A percentile compares a stretch with the other conserved stretches of the same genome.
Conservation (phyloP, 2,797 vertebrate genomes). For the Pagetopsis macropterus region DNA sequence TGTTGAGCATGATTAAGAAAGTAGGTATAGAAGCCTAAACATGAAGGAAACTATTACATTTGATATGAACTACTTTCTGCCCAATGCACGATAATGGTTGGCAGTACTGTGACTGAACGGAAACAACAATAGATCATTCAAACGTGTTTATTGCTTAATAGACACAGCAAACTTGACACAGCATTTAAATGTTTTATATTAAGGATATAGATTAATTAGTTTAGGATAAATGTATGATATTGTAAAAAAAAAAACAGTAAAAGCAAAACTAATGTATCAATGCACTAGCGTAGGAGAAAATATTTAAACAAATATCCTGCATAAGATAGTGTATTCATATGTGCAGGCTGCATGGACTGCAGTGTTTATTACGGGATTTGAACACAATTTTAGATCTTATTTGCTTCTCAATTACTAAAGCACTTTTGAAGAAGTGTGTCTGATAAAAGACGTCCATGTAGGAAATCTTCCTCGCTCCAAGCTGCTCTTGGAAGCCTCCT, state of each 20-base stretch:
- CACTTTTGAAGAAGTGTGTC: slow-evolving; percentile 22
- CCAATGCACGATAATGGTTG: slow-evolving; percentile 2
- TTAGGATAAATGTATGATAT: slow-evolving; percentile 8
- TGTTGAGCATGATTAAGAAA: not conserved
- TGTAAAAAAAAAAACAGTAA: not conserved
- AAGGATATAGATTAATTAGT: slow-evolving; percentile 22
- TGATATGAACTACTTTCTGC: not conserved
- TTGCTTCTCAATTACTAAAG: not conserved
- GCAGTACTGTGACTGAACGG: slow-evolving; percentile 37
- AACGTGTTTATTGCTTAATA: slow-evolving; percentile 62
- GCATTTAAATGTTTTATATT: slow-evolving; percentile 25
- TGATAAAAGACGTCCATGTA: slow-evolving; percentile 29
- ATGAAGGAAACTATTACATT: not conserved
- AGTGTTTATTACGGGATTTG: slow-evolving; percentile 3
- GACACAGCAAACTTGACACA: slow-evolving; percentile 52
- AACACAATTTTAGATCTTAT: slow-evolving; percentile 17
- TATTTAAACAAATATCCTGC: not conserved
- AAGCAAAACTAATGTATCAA: slow-evolving; percentile 5
- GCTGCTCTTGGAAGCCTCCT: slow-evolving; percentile 47
- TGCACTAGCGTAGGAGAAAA: not conserved
- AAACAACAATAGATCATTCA: slow-evolving; percentile 50
- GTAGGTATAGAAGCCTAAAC: not conserved
- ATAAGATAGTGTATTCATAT: not conserved
- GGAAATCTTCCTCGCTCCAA: slow-evolving; percentile 49
- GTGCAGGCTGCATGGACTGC: not conserved